A percentile compares a stretch with the other conserved stretches of the same genome.
These are phyloP conservation scores for Phylloscopus trochiloides DNA, from an alignment of 2,113 vertebrate species.

Conservation along the genomic window DNA sequence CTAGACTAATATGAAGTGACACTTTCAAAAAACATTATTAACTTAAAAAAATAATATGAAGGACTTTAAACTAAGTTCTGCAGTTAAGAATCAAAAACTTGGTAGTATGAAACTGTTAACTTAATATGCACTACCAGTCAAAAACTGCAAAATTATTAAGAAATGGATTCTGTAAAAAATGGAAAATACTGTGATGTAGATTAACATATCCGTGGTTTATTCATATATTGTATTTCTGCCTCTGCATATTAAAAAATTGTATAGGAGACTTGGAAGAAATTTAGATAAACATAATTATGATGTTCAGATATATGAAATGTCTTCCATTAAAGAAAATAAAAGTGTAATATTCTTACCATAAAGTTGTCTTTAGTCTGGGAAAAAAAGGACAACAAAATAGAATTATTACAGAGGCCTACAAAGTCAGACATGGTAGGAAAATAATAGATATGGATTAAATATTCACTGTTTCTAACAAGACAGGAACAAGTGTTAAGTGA, in stretches of 20 bases:
- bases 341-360: neutral
- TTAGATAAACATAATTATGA: neutral
- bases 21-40: neutral
- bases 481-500: neutral
- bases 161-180: neutral
- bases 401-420: neutral
- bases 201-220: neutral
- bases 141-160: neutral
- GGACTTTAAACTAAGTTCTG: neutral
- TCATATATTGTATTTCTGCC: neutral
- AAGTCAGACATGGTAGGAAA: neutral
- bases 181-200: neutral
- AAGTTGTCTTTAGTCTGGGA: neutral
- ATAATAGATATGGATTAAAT: neutral
- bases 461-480: neutral
- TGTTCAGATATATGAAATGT: neutral
- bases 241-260: neutral
- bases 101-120: neutral
- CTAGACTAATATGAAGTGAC: neutral
- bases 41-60: neutral
- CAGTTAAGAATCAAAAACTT: neutral
- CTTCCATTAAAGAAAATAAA: neutral
- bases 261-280: neutral
- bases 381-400: neutral
- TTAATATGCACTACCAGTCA: accelerated